These are phyloP conservation scores for Heliocidaris erythrogramma DNA, from an alignment of 35 echinoderm and acorn worm species.

Conservation along the genomic window DNA sequence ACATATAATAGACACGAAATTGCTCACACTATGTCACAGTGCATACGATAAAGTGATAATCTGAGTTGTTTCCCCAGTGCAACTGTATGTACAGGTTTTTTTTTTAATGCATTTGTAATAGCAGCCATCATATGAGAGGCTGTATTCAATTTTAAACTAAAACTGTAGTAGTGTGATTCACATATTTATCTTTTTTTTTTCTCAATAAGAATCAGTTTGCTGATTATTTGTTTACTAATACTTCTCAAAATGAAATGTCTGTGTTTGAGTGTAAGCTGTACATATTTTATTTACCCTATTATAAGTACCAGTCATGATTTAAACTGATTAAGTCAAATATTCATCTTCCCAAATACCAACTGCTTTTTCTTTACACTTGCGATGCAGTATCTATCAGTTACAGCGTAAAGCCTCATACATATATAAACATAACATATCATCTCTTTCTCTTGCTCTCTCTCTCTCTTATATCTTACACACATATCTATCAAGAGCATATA, in stretches of 20 bases:
- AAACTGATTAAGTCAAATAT: not conserved
- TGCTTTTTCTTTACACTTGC: not conserved
- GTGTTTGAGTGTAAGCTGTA: no score
- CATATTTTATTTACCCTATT: no score
- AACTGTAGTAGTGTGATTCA: not conserved
- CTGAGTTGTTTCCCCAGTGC: not conserved
- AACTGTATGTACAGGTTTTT: not conserved
- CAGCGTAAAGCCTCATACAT: not conserved
- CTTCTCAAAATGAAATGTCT: not conserved
- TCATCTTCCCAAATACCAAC: not conserved
- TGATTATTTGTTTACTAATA: not conserved
- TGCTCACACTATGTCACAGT: not conserved
- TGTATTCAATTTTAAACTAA: not conserved
- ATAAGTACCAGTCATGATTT: no score
- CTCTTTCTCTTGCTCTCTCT: not conserved
- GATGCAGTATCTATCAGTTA: not conserved
- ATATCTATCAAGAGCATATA: not conserved
- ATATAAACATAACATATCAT: not conserved
- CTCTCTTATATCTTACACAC: not conserved
- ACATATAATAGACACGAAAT: not conserved
- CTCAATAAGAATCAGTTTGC: not conserved
- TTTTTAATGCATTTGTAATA: not conserved
- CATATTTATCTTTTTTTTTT: not conserved
- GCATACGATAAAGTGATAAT: slow-evolving; percentile 18
- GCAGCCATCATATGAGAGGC: not conserved